phyloP scores from a whole-genome alignment of 2,113 vertebrate genomes.

The Oreochromis tanganicae region DNA sequence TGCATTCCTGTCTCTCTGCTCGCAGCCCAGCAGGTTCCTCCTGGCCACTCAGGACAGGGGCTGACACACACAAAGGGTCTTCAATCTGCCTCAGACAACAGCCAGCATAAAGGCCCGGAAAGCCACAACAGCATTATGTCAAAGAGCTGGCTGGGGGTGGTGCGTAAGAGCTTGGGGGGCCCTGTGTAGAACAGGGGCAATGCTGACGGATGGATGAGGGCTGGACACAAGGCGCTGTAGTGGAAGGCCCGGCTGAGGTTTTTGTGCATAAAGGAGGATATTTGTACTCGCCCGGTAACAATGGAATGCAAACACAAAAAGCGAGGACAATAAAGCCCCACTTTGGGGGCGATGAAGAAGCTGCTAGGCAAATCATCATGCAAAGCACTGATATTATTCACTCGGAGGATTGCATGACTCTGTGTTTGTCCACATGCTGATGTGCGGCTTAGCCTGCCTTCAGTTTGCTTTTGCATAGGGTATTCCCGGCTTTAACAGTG shows the following conservation, averaged over 20 bases:
- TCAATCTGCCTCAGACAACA: conserved; percentile 69
- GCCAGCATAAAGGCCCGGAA: conserved; percentile 69
- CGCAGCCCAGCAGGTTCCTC: conserved; percentile 59
- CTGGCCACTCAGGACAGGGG: conserved; percentile 60
- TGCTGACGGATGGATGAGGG: conserved; percentile 70
- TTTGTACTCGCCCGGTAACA: conserved; percentile 67
- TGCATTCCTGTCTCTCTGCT: conserved; percentile 69
- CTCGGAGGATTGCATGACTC: conserved; percentile 32
- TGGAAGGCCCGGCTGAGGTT: conserved; percentile 33
- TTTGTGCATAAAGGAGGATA: conserved; percentile 59
- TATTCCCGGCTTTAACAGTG: conserved; percentile 55
- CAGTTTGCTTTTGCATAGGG: conserved; percentile 63
- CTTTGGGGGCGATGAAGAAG: conserved; percentile 57
- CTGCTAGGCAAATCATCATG: conserved; percentile 74
- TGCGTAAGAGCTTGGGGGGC: conserved; percentile 31
- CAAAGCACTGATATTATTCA: conserved; percentile 71
- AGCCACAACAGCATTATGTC: conserved; percentile 61
- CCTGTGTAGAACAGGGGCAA: conserved; percentile 36
- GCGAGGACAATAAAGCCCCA: conserved; percentile 58
- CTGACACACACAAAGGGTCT: conserved; percentile 64
- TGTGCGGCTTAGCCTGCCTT: conserved; percentile 60
- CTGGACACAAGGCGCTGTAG: conserved; percentile 12
- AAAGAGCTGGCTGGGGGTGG: conserved; percentile 47
- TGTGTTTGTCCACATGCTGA: conserved; percentile 60
- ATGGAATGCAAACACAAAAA: conserved; percentile 66